Evolutionary conservation across 2,888 invertebrate genomes (phyloP).

Genomic region (Epirrhoe alternata): DNA sequence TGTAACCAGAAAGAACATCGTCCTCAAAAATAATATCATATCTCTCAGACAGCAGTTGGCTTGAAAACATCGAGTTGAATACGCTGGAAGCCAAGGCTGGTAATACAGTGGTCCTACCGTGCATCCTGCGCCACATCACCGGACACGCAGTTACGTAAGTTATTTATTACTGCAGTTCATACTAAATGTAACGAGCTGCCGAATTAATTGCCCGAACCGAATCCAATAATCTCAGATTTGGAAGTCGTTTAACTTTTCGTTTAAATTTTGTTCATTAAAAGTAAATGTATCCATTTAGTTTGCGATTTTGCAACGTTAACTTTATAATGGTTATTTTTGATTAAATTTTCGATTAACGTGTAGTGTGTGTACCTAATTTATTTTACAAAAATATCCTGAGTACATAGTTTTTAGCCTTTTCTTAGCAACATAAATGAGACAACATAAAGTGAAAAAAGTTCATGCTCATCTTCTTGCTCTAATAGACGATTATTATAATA

Average conservation of each 20-base stretch:
- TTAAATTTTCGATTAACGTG: neutral
- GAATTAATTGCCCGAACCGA: conserved; percentile 42
- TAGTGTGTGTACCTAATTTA: neutral
- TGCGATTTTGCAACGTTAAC: neutral
- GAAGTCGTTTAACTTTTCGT: conserved; percentile 31
- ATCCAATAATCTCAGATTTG: conserved; percentile 41
- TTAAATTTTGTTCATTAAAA: conserved; percentile 7
- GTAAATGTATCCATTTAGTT: neutral
- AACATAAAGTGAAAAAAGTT: no score
- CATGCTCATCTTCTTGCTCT: no score
- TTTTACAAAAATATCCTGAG: neutral
- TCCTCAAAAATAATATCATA: neutral
- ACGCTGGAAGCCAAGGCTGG: conserved; percentile 72
- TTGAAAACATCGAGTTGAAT: conserved; percentile 75
- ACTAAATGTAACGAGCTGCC: conserved; percentile 36
- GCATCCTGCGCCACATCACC: conserved; percentile 69
- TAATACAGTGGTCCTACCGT: conserved; percentile 72
- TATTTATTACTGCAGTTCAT: conserved; percentile 42
- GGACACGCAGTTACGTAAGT: conserved; percentile 74
- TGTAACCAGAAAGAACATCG: neutral
- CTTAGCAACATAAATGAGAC: no score
- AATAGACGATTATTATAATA: no score
- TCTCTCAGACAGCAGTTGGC: conserved; percentile 75
- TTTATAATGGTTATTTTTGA: neutral
- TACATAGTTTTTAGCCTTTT: no score